Evolutionary conservation across 2,888 invertebrate genomes (phyloP), one percentile per base, ranked within the genome.

Genomic region (Seira ritae): DNA sequence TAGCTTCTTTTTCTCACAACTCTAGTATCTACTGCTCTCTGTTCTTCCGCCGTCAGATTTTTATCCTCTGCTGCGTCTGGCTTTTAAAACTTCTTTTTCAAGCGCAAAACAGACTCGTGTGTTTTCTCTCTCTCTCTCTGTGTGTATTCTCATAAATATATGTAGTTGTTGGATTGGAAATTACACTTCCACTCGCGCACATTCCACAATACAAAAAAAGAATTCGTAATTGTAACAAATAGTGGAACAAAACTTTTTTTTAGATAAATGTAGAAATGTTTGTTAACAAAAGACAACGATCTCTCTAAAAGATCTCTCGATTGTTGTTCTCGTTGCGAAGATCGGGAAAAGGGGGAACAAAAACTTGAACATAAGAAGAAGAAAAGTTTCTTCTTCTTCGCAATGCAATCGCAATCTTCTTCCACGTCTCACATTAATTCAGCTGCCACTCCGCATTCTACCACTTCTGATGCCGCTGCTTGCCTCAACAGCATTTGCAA

Each of bases 101-200:
- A 8, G 31, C 31, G 31, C 2, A 31, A 31, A 31, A 31, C 67
- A 71, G 67, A 76, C 68, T 67, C 67, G 22, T n/a, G 23, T 67
- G 15, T 65, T 3, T 65, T 3, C 31, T 66, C 22, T 42, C 42
- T 42, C 42, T 12, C n/a, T n/a, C n/a, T n/a, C n/a, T n/a, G n/a
- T n/a, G n/a, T 31, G 31, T 4, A 31, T 2, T 31, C 31, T 31
- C 31, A 31, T 31, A 31, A 31, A 31, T 31, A 55, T 55, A 55
- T 12, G 55, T 17, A 55, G 55, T 55, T 42, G 6, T n/a, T n/a
- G n/a, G n/a, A n/a, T 31, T n/a, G 55, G 12, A 55, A 55, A 55
- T n/a, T n/a, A 55, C 55, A 55, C 55, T 12, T 55, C 55, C 55
- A 55, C 55, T 55, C 55, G 17, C 55, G 12, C 55, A 55, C 12